Percentiles rank a stretch among this genome's conserved stretches.
phyloP scores from a whole-genome alignment of 2,797 vertebrate species.

The Rhinichthys osculus region DNA sequence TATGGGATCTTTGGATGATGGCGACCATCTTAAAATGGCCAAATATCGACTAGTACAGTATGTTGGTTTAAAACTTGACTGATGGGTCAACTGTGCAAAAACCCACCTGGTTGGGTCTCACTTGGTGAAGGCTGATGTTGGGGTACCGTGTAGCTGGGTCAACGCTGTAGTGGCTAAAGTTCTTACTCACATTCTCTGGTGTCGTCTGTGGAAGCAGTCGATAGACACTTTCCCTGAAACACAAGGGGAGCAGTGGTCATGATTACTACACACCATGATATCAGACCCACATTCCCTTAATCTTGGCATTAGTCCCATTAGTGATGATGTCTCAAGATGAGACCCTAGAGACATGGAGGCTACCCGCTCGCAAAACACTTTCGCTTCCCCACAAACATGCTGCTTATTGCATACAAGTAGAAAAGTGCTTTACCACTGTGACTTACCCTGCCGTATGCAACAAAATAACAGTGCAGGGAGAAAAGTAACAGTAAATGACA shows the following conservation, averaged over 20 bases:
- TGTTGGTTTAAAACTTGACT: neutral
- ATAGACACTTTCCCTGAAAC: slow-evolving; percentile 93
- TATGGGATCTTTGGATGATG: neutral
- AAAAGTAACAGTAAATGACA: slow-evolving; percentile 15
- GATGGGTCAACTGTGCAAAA: neutral
- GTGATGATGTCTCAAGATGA: slow-evolving; percentile 56
- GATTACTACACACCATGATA: slow-evolving; percentile 25
- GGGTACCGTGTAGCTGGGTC: slow-evolving; percentile 97
- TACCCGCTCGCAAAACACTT: slow-evolving; percentile 71
- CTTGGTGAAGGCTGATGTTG: slow-evolving; percentile 92
- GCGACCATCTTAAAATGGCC: neutral
- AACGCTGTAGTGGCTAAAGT: slow-evolving; percentile 95
- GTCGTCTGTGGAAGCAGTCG: slow-evolving; percentile 96
- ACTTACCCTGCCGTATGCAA: slow-evolving; percentile 16
- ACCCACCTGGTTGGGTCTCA: slow-evolving; percentile 88
- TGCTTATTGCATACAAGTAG: slow-evolving; percentile 4
- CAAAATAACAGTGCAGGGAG: slow-evolving; percentile 28
- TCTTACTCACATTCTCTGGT: slow-evolving; percentile 97
- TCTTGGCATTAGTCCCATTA: slow-evolving; percentile 66
- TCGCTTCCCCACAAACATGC: neutral
- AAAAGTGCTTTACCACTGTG: slow-evolving; percentile 8
- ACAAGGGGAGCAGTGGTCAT: neutral
- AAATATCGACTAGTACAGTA: neutral
- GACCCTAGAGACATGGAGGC: slow-evolving; percentile 62
- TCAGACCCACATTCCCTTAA: slow-evolving; percentile 59